Evolutionary conservation across 2,113 vertebrate genomes (phyloP).

Genomic region (Pica pica): DNA sequence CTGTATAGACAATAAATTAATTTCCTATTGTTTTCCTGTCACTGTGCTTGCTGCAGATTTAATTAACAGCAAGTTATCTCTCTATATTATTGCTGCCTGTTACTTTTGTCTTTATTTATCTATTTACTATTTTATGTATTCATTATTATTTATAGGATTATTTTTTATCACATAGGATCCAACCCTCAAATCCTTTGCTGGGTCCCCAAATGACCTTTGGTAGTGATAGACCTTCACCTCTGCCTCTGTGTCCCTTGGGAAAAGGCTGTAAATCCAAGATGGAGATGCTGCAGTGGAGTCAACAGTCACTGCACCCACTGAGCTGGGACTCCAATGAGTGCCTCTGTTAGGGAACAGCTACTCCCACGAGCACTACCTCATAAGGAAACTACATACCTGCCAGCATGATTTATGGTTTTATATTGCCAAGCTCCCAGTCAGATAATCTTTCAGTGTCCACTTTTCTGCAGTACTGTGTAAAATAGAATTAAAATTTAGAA

Average conservation of each 20-base stretch:
- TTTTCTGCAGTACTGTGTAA: conserved; percentile 20
- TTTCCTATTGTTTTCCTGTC: conserved; percentile 22
- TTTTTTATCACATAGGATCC: background rate
- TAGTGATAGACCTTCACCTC: background rate
- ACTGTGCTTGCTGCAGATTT: background rate
- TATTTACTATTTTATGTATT: background rate
- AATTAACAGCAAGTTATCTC: conserved; percentile 22
- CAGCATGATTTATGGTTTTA: conserved; percentile 74
- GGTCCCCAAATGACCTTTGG: background rate
- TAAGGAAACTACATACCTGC: conserved; percentile 68
- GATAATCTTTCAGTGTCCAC: conserved; percentile 67
- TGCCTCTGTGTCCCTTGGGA: background rate
- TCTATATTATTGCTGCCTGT: background rate
- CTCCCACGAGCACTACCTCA: conserved; percentile 38
- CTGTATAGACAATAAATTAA: conserved; percentile 21
- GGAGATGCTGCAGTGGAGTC: background rate
- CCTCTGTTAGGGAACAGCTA: conserved; percentile 4
- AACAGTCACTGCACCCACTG: background rate
- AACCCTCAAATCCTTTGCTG: background rate
- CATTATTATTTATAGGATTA: background rate
- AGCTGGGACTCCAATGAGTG: background rate
- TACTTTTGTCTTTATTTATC: background rate
- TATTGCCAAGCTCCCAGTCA: conserved; percentile 42
- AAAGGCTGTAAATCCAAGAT: background rate
- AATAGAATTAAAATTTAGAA: conserved; percentile 48